Evolutionary conservation across 2,797 vertebrate species (phyloP).

Genomic region (Melopsittacus undulatus): DNA sequence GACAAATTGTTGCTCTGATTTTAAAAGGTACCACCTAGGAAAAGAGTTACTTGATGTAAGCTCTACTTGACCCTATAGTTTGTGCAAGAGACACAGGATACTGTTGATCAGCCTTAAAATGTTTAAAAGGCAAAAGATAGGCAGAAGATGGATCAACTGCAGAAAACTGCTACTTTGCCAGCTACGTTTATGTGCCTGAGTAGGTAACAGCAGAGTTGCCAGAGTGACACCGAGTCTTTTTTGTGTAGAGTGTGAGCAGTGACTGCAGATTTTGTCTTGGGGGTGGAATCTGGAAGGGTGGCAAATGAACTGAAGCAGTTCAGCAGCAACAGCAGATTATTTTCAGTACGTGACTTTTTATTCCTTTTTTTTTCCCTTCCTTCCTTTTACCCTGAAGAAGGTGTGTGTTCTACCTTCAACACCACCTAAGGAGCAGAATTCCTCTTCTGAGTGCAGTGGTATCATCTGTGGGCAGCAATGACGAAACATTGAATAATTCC

Average conservation of each 20-base stretch:
- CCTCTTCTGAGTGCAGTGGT: constrained; percentile 40
- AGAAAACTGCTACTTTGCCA: background rate
- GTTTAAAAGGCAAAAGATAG: background rate
- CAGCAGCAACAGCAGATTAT: background rate
- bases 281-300: background rate
- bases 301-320: background rate
- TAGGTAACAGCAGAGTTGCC: background rate
- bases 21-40: background rate
- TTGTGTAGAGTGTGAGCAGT: background rate
- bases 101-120: background rate
- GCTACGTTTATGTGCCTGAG: background rate
- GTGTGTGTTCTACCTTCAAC: constrained; percentile 88
- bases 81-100: background rate
- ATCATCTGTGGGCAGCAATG: constrained; percentile 61
- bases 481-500: constrained; percentile 65
- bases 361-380: background rate
- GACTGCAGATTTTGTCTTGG: background rate
- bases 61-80: background rate
- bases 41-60: background rate
- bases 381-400: constrained; percentile 77
- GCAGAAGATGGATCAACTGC: background rate
- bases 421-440: constrained; percentile 82
- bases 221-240: background rate
- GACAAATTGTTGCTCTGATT: background rate
- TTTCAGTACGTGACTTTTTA: background rate